Evolutionary conservation across 1,140 invertebrate genomes (phyloP), one percentile per base, ranked within the genome.

Genomic region (Frieseomelitta varia): DNA sequence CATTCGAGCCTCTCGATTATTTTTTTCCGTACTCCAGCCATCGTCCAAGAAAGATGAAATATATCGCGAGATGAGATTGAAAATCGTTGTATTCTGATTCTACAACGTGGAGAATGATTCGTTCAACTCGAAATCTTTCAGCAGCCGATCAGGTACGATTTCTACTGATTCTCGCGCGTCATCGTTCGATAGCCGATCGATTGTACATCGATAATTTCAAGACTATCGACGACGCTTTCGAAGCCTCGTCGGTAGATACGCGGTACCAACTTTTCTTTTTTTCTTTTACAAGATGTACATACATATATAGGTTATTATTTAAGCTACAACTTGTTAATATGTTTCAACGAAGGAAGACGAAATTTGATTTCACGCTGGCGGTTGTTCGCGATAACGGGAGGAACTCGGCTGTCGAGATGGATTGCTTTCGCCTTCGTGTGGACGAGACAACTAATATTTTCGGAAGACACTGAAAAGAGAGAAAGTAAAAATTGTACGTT

Each of bases 381-480:
- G 24, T 74, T 39, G 15, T 14, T 53, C 27, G 19, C 34, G 24
- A 79, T 14, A 19, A 27, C 30, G n/a, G 14, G 65, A 19, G 2
- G 47, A 55, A 51, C 19, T 61, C 39, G 61, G 14, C 4, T 19
- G 27, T 30, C 53, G 27, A 19, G 15, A 30, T 1, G 30, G 53
- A 63, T 55, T 24, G 63, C 24, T 27, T 30, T 58, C 21, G n/a
- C 73, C 27, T 58, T 30, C n/a, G 73, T 30, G 55, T 10, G 55
- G 21, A 19, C 72, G 72, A 71, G n/a, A 15, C 55, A 27, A 53
- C 67, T 79, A 79, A 72, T 73, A n/a, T 76, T 63, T 47, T 81
- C 72, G 84, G 84, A 83, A 85, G 84, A 85, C 84, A 65, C 84
- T 85, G 84, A 0, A 85, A 85, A 47, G 39, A 47, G 65, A 77